A percentile compares a stretch with the other conserved stretches of the same genome.
These are phyloP conservation scores for Lepus townsendii DNA, from an alignment of 2,797 vertebrate species.

Conservation along the genomic window DNA sequence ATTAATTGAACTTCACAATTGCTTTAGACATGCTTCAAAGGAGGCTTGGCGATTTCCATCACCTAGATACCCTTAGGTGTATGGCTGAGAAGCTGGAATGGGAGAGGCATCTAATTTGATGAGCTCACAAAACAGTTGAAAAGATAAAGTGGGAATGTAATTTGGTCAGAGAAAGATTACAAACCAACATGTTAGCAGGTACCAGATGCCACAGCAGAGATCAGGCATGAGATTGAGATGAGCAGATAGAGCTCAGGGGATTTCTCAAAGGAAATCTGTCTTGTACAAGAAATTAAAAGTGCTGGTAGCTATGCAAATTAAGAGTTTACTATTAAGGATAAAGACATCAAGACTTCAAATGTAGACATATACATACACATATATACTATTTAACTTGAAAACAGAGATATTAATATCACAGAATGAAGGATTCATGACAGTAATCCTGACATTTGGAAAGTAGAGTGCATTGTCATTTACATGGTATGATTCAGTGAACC, in stretches of 20 bases:
- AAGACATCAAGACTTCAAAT: slow-evolving; percentile 2
- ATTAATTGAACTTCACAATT: slow-evolving; percentile 20
- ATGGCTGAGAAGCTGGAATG: slow-evolving; percentile 26
- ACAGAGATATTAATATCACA: too few species aligned
- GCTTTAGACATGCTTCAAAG: background rate
- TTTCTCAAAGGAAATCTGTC: background rate
- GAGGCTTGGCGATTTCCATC: background rate
- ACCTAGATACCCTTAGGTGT: background rate
- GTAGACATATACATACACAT: too few species aligned
- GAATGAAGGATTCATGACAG: too few species aligned
- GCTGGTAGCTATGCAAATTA: slow-evolving; percentile 50
- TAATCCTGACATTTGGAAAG: too few species aligned
- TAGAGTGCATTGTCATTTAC: too few species aligned
- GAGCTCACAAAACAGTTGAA: slow-evolving; percentile 25
- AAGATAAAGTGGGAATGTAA: slow-evolving; percentile 41
- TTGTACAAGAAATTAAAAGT: background rate
- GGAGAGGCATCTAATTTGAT: background rate
- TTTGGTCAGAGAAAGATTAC: slow-evolving; percentile 53
- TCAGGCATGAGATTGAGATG: background rate
- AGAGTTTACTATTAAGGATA: slow-evolving; percentile 39
- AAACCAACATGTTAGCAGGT: background rate
- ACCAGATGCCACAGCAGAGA: background rate
- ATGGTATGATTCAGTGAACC: too few species aligned
- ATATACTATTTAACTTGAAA: too few species aligned
- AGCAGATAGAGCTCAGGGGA: background rate